Base-by-base conservation (phyloP, 2,113 vertebrate genomes). In the Syngnathus floridae region DNA sequence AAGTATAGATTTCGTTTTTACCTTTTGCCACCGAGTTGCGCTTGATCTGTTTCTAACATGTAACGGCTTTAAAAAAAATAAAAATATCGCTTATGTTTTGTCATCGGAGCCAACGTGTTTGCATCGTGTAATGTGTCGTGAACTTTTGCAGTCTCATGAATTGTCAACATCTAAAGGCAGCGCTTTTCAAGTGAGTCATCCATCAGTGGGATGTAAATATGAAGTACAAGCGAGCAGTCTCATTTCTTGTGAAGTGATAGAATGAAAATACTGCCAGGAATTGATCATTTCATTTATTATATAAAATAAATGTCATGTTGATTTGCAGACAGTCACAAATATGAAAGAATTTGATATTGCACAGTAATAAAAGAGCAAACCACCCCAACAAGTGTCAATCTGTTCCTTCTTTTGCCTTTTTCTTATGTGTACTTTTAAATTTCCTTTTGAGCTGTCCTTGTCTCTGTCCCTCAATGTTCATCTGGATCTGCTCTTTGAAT, bases 401-500 rank as follows among this genome's bases (percentile, higher is more conserved):
- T 7, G 75, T 7, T 9, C 46, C 21, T 17, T 67, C 7, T 1
- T 60, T 26, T 0, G 63, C 62, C 6, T 1, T 67, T 49, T 49
- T 77, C 9, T 77, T 74, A 16, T 73, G 62, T 71, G 84, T 83
- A 26, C 45, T 80, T 57, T 78, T 89, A 62, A 61, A 11, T 43
- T 84, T 90, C 70, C 81, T 90, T 61, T 72, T 85, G 36, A 84
- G 38, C 61, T 70, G 80, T 64, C 70, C 78, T 0, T 70, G 60
- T 64, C 84, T 81, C 74, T 87, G 86, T 64, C 57, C 85, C 72
- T 90, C 78, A 72, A 94, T 83, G 0, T 7, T 68, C 75, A 91
- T 88, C 67, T 89, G 87, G 70, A 94, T 84, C 67, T 74, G 87
- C 72, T 90, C 86, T 64, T 91, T 91, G 58, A 93, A 94, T 4